Conservation (phyloP, 1,140 invertebrate species). For the Achatina immaculata region DNA sequence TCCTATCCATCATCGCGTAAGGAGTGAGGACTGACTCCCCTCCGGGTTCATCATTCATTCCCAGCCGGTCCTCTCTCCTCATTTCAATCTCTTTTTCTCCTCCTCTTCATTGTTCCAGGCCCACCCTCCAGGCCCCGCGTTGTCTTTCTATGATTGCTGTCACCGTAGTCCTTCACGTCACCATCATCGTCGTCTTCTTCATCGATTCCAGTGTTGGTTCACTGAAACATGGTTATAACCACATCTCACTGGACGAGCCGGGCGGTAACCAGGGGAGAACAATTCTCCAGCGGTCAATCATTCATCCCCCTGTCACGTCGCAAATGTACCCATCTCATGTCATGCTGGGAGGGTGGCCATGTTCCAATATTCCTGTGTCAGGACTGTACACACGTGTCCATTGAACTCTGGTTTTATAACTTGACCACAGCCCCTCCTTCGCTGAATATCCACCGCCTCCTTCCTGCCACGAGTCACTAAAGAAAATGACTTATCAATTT, state of each 20-base stretch:
- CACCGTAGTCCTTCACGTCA: not conserved
- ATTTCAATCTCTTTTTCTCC: not conserved
- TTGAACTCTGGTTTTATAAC: no score
- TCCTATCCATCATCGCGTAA: not conserved
- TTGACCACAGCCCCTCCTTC: no score
- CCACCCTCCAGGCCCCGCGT: not conserved
- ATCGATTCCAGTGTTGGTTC: not conserved
- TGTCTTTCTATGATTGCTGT: not conserved
- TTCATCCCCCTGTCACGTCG: not conserved
- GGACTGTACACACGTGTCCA: no score
- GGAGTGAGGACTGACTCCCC: not conserved
- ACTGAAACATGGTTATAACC: no score
- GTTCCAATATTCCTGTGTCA: no score
- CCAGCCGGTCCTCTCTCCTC: not conserved
- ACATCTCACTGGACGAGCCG: no score
- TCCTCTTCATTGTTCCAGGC: no score
- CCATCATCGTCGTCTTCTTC: not conserved
- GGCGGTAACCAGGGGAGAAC: not conserved
- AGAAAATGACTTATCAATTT: no score
- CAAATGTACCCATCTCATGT: not conserved
- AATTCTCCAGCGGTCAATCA: not conserved
- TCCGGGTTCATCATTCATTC: conserved; percentile 9
- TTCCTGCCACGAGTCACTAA: no score
- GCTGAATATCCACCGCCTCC: no score
- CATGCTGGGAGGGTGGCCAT: no score